Conservation (phyloP, 2,113 vertebrate species). For the Bothrops jararaca region DNA sequence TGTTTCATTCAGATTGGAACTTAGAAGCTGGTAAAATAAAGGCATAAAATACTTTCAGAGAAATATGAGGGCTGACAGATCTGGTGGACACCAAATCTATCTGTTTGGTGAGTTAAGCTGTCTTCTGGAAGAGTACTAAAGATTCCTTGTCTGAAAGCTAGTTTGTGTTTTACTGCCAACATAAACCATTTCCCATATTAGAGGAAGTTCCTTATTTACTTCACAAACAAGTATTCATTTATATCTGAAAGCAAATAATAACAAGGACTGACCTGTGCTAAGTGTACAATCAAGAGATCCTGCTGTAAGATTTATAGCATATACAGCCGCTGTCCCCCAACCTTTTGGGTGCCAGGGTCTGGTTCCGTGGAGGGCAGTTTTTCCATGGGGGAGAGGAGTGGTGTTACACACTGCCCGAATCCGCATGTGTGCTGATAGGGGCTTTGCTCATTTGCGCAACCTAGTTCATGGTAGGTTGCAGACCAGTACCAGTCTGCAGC, state of each 20-base stretch:
- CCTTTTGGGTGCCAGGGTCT: not conserved
- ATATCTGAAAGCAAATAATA: not conserved
- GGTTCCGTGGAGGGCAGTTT: not conserved
- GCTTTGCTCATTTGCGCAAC: not conserved
- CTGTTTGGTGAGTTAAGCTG: constrained; percentile 55
- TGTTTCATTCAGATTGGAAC: constrained; percentile 61
- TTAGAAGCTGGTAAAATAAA: not conserved
- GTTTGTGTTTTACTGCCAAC: constrained; percentile 34
- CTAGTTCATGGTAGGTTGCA: not conserved
- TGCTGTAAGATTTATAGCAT: not conserved
- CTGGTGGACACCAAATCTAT: constrained; percentile 50
- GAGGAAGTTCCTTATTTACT: not conserved
- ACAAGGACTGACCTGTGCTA: not conserved
- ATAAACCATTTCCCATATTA: constrained; percentile 22
- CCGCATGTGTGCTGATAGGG: not conserved
- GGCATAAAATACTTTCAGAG: constrained; percentile 49
- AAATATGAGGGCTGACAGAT: constrained; percentile 64
- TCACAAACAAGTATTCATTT: not conserved
- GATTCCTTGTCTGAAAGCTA: constrained; percentile 46
- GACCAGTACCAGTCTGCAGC: not conserved
- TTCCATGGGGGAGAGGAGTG: too few species aligned
- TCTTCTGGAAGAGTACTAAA: constrained; percentile 51
- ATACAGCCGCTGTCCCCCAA: not conserved
- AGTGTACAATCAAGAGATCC: not conserved
- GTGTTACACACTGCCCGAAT: not conserved